Evolutionary conservation across 2,888 invertebrate genomes (phyloP), one percentile per base, ranked within the genome.

Genomic region (Cephus pygmeus): DNA sequence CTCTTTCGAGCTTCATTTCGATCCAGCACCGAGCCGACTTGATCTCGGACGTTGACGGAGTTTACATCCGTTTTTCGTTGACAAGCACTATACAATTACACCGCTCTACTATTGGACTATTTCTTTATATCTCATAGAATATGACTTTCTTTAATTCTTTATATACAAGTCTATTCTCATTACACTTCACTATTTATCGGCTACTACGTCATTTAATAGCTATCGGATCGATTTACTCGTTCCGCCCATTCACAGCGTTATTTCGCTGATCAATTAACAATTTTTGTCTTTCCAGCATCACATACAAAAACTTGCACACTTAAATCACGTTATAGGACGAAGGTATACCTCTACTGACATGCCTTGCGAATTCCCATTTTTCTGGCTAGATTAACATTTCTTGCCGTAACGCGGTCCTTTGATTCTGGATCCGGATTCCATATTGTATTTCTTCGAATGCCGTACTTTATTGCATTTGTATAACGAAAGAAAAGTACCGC

Each of bases 91-190:
- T 87, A 87, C 85, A 87, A 84, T 84, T 81, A 84, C 79, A 80
- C 78, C 79, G 80, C 30, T 77, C 15, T 75, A 74, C 35, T 81
- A 73, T 78, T 81, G 82, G 76, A 85, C 82, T 83, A 84, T 81
- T 80, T 77, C 56, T 79, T 82, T 81, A 80, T 80, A 81, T 73
- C 80, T 83, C 82, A 78, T 81, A 86, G 85, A 87, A 87, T 88
- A 88, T 87, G 87, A 89, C 90, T 89, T 90, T 89, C 88, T 86
- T 87, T 82, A 83, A 85, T 83, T 83, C 80, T 84, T 83, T 88
- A 88, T 88, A 79, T 88, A 88, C 88, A 88, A 81, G 76, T 82
- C 82, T 86, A 86, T 83, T 82, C 81, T 84, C 84, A 81, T 81
- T 85, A 85, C 69, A 35, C 30, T 76, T 34, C 31, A 56, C 73